These are phyloP conservation scores for Mactromeris polynyma DNA, from an alignment of 2,888 invertebrate species.

Conservation along the genomic window DNA sequence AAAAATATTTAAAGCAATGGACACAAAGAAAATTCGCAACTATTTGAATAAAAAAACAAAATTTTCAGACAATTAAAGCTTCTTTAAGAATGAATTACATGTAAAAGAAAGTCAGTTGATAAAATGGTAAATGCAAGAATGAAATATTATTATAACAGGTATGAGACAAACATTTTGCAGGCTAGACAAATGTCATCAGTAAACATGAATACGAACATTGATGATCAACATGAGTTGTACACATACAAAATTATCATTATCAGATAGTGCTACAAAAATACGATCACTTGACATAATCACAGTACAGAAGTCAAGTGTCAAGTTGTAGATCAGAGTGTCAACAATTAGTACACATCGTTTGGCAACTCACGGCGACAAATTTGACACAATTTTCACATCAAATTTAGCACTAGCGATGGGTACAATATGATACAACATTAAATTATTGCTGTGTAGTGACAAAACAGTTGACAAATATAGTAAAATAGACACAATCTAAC, in stretches of 20 bases:
- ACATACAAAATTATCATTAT: neutral
- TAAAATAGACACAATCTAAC: no score
- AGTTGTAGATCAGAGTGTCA: neutral
- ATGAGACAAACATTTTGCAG: neutral
- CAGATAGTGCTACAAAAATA: neutral
- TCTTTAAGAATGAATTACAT: no score
- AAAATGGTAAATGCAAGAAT: no score
- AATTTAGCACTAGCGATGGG: neutral
- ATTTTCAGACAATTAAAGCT: no score
- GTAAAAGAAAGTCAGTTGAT: no score
- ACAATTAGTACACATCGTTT: neutral
- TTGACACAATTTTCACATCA: constrained; percentile 2
- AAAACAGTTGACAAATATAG: neutral
- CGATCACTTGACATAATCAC: neutral
- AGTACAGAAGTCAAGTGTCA: neutral
- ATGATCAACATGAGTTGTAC: neutral
- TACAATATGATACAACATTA: constrained; percentile 14
- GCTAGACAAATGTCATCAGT: neutral
- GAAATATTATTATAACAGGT: neutral
- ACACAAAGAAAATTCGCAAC: no score
- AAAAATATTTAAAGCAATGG: no score
- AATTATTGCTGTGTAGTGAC: neutral
- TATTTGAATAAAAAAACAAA: no score
- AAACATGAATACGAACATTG: neutral
- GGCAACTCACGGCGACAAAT: neutral